These are phyloP conservation scores for Phytoseiulus persimilis DNA, from an alignment of 2,888 invertebrate genomes.

Conservation along the genomic window DNA sequence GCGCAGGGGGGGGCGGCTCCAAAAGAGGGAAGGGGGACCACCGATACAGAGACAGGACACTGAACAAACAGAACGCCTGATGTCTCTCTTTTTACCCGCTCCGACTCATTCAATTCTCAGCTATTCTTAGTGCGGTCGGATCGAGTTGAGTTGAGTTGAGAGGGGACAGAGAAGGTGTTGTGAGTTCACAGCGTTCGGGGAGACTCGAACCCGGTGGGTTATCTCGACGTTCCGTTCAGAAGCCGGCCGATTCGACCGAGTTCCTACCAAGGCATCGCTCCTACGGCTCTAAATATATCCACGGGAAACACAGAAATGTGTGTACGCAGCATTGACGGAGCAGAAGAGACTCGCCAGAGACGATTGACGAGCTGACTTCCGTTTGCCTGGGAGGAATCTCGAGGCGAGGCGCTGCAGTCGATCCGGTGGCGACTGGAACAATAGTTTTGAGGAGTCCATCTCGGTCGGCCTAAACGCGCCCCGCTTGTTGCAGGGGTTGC, in stretches of 20 bases:
- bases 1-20: not conserved
- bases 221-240: not conserved
- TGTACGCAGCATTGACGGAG: no score
- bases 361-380: no score
- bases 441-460: no score
- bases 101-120: constrained; percentile 10
- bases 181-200: not conserved
- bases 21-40: not conserved
- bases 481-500: not conserved
- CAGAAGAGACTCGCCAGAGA: no score
- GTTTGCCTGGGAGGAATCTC: no score
- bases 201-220: not conserved
- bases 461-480: not conserved
- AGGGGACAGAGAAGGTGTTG: not conserved
- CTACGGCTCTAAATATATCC: not conserved
- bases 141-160: not conserved
- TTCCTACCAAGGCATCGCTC: not conserved
- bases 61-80: not conserved
- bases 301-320: not conserved
- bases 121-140: not conserved
- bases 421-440: no score
- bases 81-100: not conserved
- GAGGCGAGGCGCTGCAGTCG: no score
- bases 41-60: not conserved
- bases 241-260: not conserved